phyloP scores from a whole-genome alignment of 2,113 vertebrate species.

The Atractosteus spatula region DNA sequence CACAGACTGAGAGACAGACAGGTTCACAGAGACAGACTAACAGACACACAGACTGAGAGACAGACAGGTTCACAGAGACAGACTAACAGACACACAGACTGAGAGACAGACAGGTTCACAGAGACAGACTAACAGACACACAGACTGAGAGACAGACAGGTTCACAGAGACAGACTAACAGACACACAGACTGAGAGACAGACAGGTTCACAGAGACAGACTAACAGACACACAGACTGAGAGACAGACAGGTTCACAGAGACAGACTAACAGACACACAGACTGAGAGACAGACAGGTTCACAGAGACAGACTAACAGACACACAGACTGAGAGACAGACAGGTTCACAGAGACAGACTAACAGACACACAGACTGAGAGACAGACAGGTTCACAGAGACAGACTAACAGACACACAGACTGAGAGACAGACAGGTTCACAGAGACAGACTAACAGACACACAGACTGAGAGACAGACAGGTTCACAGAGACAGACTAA shows the following conservation, averaged over 20 bases:
- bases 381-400: conserved; percentile 4
- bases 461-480: not conserved
- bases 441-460: conserved; percentile 12
- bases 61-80: conserved; percentile 1
- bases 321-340: conserved; percentile 13
- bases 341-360: not conserved
- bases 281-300: not conserved
- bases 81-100: conserved; percentile 1
- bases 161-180: conserved; percentile 1
- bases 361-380: conserved; percentile 7
- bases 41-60: conserved; percentile 9
- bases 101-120: conserved; percentile 11
- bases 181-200: too few species aligned
- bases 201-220: too few species aligned
- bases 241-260: too few species aligned
- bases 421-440: conserved; percentile 9
- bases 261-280: too few species aligned
- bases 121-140: conserved; percentile 7
- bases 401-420: not conserved
- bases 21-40: conserved; percentile 2
- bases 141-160: not conserved
- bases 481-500: conserved; percentile 1
- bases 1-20: conserved; percentile 12
- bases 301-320: too few species aligned
- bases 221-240: too few species aligned